These are phyloP conservation scores for Byasa hedistus DNA, from an alignment of 2,888 invertebrate species.

Conservation along the genomic window DNA sequence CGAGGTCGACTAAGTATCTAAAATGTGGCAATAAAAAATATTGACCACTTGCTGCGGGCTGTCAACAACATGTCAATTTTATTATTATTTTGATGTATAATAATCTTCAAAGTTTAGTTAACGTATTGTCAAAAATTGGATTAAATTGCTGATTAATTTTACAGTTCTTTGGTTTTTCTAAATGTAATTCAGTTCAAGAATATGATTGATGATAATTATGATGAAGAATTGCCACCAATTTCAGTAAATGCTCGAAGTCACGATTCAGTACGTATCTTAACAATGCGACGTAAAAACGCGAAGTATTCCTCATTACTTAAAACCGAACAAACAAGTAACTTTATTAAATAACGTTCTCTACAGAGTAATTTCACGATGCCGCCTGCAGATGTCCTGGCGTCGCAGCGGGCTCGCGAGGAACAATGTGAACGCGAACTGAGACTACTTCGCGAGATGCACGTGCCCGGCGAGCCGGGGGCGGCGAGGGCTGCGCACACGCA, in stretches of 20 bases:
- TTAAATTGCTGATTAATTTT: no score
- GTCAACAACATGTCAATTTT: no score
- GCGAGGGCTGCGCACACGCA: not conserved
- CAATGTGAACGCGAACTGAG: slow-evolving; percentile 31
- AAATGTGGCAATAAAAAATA: no score
- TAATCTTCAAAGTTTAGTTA: no score
- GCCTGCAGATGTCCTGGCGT: slow-evolving; percentile 33
- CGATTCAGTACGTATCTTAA: slow-evolving; percentile 5
- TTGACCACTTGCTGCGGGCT: no score
- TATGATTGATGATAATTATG: slow-evolving; percentile 40
- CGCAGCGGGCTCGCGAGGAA: slow-evolving; percentile 33
- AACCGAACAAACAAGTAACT: not conserved
- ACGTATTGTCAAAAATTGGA: no score
- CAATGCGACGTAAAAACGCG: not conserved
- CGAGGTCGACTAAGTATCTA: no score
- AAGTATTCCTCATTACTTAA: not conserved
- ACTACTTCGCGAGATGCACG: slow-evolving; percentile 16
- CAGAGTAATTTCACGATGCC: slow-evolving; percentile 33
- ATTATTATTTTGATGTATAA: no score
- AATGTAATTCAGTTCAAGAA: not conserved
- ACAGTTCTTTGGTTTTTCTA: no score
- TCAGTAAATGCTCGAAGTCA: slow-evolving; percentile 38
- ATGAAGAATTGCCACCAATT: slow-evolving; percentile 52
- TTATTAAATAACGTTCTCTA: slow-evolving; percentile 3
- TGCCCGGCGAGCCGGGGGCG: not conserved